phyloP scores from a whole-genome alignment of 2,888 invertebrate genomes.

The Alviniconcha strummeri region DNA sequence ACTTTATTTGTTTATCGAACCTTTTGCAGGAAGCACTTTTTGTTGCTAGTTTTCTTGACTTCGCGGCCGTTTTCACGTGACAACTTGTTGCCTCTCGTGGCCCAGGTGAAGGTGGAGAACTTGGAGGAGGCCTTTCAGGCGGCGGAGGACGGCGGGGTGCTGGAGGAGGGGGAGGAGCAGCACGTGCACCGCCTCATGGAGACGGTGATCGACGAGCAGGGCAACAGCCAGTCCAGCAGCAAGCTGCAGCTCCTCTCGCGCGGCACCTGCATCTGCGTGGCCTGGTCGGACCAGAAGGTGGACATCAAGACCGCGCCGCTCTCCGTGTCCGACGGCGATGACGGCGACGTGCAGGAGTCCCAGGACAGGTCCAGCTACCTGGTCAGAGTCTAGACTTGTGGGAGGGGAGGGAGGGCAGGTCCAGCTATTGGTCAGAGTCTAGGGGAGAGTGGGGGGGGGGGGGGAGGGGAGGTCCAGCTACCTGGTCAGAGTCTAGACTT shows the following conservation, averaged over 20 bases:
- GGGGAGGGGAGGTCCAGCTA: too few relatives aligned
- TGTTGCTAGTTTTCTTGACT: too few relatives aligned
- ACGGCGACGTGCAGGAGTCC: slow-evolving; percentile 18
- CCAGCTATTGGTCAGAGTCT: too few relatives aligned
- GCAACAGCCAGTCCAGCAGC: slow-evolving; percentile 31
- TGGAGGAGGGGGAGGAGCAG: slow-evolving; percentile 40
- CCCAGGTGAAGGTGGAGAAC: slow-evolving; percentile 37
- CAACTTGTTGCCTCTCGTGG: too few relatives aligned
- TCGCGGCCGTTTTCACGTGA: too few relatives aligned
- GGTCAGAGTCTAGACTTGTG: too few relatives aligned
- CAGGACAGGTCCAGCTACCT: too few relatives aligned
- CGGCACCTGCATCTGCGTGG: slow-evolving; percentile 42
- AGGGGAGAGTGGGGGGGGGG: too few relatives aligned
- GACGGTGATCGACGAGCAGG: slow-evolving; percentile 34
- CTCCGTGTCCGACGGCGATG: slow-evolving; percentile 33
- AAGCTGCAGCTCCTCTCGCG: slow-evolving; percentile 44
- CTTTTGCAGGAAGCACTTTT: too few relatives aligned
- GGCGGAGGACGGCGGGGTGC: slow-evolving; percentile 38
- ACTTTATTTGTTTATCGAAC: too few relatives aligned
- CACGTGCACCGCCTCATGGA: slow-evolving; percentile 41
- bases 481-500: too few relatives aligned
- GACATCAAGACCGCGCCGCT: slow-evolving; percentile 46
- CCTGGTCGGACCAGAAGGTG: slow-evolving; percentile 50
- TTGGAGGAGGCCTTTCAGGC: slow-evolving; percentile 39
- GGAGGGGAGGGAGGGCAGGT: too few relatives aligned